Percentiles rank a stretch among this genome's conserved stretches.
Evolutionary conservation across 2,888 invertebrate genomes (phyloP).

Genomic region (Platycheirus rosarum): DNA sequence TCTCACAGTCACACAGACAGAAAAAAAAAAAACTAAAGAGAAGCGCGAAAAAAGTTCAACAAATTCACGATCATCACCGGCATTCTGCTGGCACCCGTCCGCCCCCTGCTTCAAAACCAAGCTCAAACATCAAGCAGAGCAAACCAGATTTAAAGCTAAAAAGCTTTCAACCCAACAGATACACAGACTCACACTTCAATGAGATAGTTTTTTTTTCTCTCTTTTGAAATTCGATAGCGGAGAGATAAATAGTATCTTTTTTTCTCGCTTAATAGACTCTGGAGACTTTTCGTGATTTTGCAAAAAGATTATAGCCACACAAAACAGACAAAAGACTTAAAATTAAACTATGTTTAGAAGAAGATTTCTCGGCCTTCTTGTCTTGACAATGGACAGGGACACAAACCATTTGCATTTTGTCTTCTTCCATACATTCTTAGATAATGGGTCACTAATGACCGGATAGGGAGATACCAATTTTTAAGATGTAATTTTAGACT

Average conservation of each 20-base stretch:
- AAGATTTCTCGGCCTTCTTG: conserved; percentile 49
- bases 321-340: conserved; percentile 38
- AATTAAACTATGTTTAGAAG: conserved; percentile 42
- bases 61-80: conserved; percentile 68
- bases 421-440: conserved; percentile 21
- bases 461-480: conserved; percentile 66
- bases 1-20: conserved; percentile 12
- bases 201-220: conserved; percentile 23
- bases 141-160: conserved; percentile 48
- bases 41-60: conserved; percentile 65
- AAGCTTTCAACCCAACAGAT: conserved; percentile 47
- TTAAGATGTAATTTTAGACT: conserved; percentile 57
- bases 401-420: conserved; percentile 34
- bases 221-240: conserved; percentile 20
- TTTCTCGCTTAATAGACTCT: conserved; percentile 18
- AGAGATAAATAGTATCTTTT: conserved; percentile 9
- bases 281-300: conserved; percentile 31
- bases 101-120: conserved; percentile 5
- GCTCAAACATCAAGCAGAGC: conserved; percentile 15
- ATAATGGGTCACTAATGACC: conserved; percentile 66
- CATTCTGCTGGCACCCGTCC: conserved; percentile 41
- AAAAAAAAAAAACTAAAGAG: conserved; percentile 10
- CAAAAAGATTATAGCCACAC: conserved; percentile 18
- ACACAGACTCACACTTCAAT: no score
- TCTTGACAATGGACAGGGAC: conserved; percentile 36